Base-by-base conservation (phyloP, 2,797 vertebrate species). In the Tinamus major region DNA sequence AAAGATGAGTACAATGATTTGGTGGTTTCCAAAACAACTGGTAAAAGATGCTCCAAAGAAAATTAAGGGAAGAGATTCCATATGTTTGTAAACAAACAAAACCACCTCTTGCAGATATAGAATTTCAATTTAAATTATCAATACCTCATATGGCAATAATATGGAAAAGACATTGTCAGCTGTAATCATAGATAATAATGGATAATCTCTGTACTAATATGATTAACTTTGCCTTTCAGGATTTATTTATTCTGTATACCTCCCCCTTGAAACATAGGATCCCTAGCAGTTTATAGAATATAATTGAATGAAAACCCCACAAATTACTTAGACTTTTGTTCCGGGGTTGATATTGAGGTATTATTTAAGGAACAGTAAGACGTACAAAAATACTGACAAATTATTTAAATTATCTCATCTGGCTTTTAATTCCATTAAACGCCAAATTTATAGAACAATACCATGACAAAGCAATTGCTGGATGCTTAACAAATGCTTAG, bases 391-490 rank as follows among this genome's bases (percentile, higher is more conserved):
- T 59, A 72, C 9, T 51, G n/a, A 44, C 51, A 85, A 7, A 75
- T 70, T 1, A 67, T 74, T 18, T 87, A 51, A 95, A 79, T 82
- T 89, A 77, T 24, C 74, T 27, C 16, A 82, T 19, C 35, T 72
- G 67, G 42, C 7, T 89, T 87, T 89, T 82, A 39, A 69, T 85
- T 85, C 51, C 44, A 74, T 86, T 82, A 64, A 82, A 90, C 13
- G 63, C 42, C 35, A 61, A 31, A 61, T 17, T 89, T 63, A 74
- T 8, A 61, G 31, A 93, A 70, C 79, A 79, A 79, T 29, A 56
- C 8, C 18, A 74, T 39, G 65, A n/a, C 48, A 87, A 89, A 90
- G 64, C 26, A 77, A 77, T 68, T 69, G 87, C 77, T 0, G 0
- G 31, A 80, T 71, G 23, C 13, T 68, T 85, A 95, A 79, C 0